Evolutionary conservation across 2,113 vertebrate genomes (phyloP).

Genomic region (Canis aureus): DNA sequence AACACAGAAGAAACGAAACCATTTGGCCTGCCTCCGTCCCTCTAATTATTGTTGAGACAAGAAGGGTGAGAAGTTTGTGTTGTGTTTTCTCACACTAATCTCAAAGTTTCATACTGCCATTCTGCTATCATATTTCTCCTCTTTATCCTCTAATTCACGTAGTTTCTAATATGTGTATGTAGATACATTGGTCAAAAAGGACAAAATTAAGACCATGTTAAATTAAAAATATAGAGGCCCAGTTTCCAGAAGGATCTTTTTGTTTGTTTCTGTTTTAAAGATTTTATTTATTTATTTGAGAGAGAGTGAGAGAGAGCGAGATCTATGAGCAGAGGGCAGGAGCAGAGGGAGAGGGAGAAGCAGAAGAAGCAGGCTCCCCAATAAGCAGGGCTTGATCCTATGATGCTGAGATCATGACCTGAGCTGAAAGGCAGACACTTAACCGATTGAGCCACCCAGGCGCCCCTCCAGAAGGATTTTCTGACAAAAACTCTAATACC

Average conservation of each 20-base stretch:
- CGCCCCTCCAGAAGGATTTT: not conserved
- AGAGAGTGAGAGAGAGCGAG: not conserved
- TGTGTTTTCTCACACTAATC: not conserved
- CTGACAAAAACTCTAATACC: not conserved
- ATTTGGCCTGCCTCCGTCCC: not conserved
- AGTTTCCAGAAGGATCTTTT: slow-evolving; percentile 9
- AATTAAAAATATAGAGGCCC: not conserved
- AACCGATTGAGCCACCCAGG: not conserved
- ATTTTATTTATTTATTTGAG: not conserved
- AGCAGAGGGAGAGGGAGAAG: not conserved
- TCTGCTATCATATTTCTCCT: not conserved
- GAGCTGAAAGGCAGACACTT: not conserved
- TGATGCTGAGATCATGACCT: not conserved
- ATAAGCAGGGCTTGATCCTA: not conserved
- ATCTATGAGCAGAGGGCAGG: not conserved
- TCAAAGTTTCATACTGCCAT: not conserved
- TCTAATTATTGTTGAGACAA: not conserved
- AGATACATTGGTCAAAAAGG: not conserved
- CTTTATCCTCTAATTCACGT: not conserved
- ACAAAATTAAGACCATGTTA: not conserved
- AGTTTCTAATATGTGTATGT: not conserved
- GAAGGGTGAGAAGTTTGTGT: not conserved
- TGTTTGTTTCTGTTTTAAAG: not conserved
- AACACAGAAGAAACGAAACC: not conserved
- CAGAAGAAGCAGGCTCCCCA: not conserved